These are phyloP conservation scores for Salminus brasiliensis DNA, from an alignment of 2,113 vertebrate genomes.

Conservation along the genomic window DNA sequence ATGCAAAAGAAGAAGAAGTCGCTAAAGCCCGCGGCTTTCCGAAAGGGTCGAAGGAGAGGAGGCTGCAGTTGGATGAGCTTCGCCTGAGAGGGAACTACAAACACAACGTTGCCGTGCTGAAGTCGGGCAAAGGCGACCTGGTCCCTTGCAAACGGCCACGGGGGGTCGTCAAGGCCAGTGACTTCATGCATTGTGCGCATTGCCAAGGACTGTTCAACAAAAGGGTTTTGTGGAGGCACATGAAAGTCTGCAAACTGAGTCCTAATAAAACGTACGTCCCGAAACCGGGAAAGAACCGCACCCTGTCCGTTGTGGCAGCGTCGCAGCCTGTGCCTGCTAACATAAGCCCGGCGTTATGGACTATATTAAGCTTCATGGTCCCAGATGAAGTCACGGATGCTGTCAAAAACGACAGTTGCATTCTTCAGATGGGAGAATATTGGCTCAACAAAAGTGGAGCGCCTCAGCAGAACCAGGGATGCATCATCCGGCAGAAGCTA, in stretches of 20 bases:
- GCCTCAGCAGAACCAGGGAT: constrained; percentile 10
- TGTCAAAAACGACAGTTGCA: constrained; percentile 36
- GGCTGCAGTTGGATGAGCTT: constrained; percentile 36
- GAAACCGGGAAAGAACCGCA: constrained; percentile 41
- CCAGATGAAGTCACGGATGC: constrained; percentile 42
- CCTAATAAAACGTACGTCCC: constrained; percentile 20
- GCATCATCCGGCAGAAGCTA: constrained; percentile 42
- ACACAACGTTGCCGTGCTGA: constrained; percentile 46
- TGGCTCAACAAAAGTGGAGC: constrained; percentile 43
- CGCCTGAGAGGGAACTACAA: constrained; percentile 42
- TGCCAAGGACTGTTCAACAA: constrained; percentile 47
- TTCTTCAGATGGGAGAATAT: constrained; percentile 50
- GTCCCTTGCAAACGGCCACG: constrained; percentile 45
- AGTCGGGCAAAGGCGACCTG: constrained; percentile 40
- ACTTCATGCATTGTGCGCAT: constrained; percentile 51
- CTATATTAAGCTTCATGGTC: constrained; percentile 43
- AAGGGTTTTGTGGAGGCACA: constrained; percentile 47
- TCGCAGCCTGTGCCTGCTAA: constrained; percentile 22
- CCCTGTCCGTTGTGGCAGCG: constrained; percentile 23
- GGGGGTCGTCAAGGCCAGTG: constrained; percentile 31
- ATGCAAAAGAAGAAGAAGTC: constrained; percentile 42
- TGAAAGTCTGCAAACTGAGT: constrained; percentile 44
- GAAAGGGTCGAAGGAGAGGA: constrained; percentile 46
- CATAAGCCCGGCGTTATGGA: constrained; percentile 33
- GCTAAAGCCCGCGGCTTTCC: constrained; percentile 42